phyloP scores from a whole-genome alignment of 2,797 vertebrate species.

The Gouania willdenowi region DNA sequence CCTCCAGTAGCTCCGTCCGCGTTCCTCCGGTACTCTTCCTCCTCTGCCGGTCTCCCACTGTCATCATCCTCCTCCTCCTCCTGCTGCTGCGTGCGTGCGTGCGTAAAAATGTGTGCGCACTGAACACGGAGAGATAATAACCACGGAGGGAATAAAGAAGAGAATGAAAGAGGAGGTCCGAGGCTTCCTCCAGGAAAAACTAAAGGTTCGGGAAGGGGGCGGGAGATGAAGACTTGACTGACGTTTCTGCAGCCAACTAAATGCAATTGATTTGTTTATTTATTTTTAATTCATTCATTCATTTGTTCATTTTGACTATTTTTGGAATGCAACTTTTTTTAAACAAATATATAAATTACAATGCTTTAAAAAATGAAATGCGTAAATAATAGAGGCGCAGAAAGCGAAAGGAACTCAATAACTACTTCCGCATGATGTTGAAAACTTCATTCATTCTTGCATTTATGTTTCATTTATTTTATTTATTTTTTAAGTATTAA shows the following conservation, averaged over 20 bases:
- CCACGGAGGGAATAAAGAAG: constrained; percentile 48
- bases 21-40: constrained; percentile 10
- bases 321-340: no score
- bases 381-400: no score
- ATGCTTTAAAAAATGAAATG: background rate
- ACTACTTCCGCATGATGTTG: no score
- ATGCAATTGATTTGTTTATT: background rate
- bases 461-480: no score
- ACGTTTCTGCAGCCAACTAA: constrained; percentile 56
- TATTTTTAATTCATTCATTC: background rate
- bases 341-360: no score
- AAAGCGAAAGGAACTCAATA: no score
- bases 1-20: constrained; percentile 26
- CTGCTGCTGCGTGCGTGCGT: constrained; percentile 11
- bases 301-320: background rate
- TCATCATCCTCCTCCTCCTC: constrained; percentile 15
- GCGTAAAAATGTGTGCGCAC: constrained; percentile 28
- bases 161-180: constrained; percentile 39
- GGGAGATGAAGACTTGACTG: constrained; percentile 49
- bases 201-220: no score
- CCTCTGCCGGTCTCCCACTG: constrained; percentile 13
- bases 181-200: constrained; percentile 46
- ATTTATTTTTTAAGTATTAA: no score
- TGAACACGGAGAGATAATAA: constrained; percentile 57
- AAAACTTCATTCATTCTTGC: no score